Conservation (phyloP, 2,113 vertebrate genomes). For the Eolophus roseicapilla region DNA sequence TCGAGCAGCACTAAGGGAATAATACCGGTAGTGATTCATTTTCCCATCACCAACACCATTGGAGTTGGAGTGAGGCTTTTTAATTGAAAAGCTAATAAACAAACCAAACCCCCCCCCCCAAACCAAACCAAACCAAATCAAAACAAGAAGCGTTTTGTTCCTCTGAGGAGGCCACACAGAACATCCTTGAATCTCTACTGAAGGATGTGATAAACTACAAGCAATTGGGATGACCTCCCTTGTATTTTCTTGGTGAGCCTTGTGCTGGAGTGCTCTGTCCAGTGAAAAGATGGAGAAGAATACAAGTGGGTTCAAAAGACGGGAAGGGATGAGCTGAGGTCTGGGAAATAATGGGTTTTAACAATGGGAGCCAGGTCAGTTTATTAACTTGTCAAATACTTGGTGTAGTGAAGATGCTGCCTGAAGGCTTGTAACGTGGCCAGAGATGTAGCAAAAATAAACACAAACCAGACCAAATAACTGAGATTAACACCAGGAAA, state of each 20-base stretch:
- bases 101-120: too few species aligned
- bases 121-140: background rate
- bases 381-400: background rate
- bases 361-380: background rate
- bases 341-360: background rate
- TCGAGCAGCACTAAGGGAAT: background rate
- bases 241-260: background rate
- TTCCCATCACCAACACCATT: background rate
- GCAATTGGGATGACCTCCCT: background rate
- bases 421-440: background rate
- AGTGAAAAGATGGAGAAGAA: background rate
- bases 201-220: background rate
- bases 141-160: background rate
- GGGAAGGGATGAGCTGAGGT: background rate
- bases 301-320: background rate
- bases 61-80: background rate
- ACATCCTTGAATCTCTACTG: background rate
- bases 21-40: background rate
- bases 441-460: background rate
- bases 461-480: background rate
- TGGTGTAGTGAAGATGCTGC: background rate
- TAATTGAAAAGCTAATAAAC: background rate
- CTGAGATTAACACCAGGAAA: background rate
- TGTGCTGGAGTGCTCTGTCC: background rate
- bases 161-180: background rate